These are phyloP conservation scores for Brachyistius frenatus DNA, from an alignment of 2,113 vertebrate genomes.

Conservation along the genomic window DNA sequence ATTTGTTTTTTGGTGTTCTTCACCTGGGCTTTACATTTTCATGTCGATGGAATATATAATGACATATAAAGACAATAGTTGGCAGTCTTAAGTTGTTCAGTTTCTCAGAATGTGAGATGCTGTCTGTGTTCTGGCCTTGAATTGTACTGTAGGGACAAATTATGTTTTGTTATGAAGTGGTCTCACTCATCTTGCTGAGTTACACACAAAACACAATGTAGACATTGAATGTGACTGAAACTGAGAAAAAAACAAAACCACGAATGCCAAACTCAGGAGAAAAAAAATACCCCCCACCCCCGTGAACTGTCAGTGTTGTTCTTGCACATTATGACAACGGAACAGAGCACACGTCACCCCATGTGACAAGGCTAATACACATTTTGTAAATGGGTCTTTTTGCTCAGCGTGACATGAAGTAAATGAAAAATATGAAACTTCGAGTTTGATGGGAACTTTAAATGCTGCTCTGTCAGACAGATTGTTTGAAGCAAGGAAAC, in stretches of 20 bases:
- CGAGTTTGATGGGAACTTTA: constrained; percentile 13
- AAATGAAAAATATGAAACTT: constrained; percentile 13
- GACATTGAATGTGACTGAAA: constrained; percentile 2
- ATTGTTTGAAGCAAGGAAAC: neutral
- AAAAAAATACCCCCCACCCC: neutral
- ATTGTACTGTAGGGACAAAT: neutral
- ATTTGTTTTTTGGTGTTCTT: no score
- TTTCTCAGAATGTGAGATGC: neutral
- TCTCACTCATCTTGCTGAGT: constrained; percentile 2
- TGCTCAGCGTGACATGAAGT: constrained; percentile 27
- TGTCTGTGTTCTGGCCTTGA: neutral
- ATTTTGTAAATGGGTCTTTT: constrained; percentile 33
- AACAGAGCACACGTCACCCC: neutral
- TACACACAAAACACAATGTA: neutral
- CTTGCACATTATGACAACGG: constrained; percentile 4
- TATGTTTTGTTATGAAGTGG: neutral
- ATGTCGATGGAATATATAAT: neutral
- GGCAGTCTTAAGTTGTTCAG: neutral
- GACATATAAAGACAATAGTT: neutral
- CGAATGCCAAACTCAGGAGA: neutral
- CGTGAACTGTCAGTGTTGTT: neutral
- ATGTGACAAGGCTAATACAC: constrained; percentile 23
- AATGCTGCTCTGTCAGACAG: constrained; percentile 4
- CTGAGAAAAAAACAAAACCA: neutral
- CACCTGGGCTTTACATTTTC: neutral